phyloP scores from a whole-genome alignment of 2,888 invertebrate species.

The Odontothrips loti region DNA sequence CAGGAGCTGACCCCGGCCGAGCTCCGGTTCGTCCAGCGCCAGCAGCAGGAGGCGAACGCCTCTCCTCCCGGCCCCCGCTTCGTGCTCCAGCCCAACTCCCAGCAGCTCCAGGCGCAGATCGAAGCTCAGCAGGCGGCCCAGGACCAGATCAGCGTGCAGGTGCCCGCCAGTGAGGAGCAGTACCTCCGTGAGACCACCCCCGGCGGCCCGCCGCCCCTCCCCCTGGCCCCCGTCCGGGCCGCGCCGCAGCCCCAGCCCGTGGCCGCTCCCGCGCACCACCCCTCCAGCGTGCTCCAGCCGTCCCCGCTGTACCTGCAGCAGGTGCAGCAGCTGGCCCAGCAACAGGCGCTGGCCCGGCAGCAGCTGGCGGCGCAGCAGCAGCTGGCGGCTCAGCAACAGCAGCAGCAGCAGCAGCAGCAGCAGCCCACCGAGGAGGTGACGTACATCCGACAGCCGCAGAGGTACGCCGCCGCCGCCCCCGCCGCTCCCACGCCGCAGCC shows the following conservation, averaged over 20 bases:
- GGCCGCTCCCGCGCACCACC: background rate
- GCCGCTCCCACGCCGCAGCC: background rate
- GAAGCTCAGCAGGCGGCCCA: background rate
- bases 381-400: background rate
- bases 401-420: conserved; percentile 5
- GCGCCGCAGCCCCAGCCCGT: background rate
- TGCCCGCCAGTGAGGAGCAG: background rate
- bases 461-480: background rate
- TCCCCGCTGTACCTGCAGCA: conserved; percentile 17
- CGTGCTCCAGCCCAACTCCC: background rate
- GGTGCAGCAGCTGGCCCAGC: background rate
- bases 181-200: conserved; percentile 18
- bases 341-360: conserved; percentile 14
- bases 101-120: conserved; percentile 10
- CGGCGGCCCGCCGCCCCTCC: conserved; percentile 5
- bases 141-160: background rate
- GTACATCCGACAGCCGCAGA: conserved; percentile 2
- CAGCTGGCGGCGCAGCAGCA: conserved; percentile 8
- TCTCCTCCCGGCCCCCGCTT: background rate
- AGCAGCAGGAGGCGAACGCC: background rate
- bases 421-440: conserved; percentile 9
- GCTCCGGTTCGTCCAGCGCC: background rate
- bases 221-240: background rate
- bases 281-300: background rate
- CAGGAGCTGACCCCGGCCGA: conserved; percentile 9